phyloP scores from a whole-genome alignment of 2,888 invertebrate species.

The Megamerina dolium region DNA sequence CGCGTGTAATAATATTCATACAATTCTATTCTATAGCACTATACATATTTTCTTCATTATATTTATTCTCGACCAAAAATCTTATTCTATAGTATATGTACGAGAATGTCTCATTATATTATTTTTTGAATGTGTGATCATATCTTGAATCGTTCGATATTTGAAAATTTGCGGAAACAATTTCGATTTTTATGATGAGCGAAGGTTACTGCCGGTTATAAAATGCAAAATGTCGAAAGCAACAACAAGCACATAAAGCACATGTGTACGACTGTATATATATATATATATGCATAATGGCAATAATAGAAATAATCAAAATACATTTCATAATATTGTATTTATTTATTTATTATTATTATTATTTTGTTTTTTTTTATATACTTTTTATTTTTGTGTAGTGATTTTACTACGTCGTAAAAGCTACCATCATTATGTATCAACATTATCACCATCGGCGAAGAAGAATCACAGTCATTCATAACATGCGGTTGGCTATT shows the following conservation, averaged over 20 bases:
- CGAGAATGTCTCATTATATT: not conserved
- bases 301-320: not conserved
- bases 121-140: constrained; percentile 5
- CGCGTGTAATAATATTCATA: no score
- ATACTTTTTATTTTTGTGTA: no score
- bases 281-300: not conserved
- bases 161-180: constrained; percentile 42
- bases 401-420: no score
- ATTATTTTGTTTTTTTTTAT: no score
- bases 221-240: constrained; percentile 1
- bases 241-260: not conserved
- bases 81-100: no score
- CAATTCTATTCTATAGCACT: no score
- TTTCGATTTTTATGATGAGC: constrained; percentile 21
- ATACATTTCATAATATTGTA: no score
- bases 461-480: not conserved
- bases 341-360: no score
- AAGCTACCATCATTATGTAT: no score
- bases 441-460: not conserved
- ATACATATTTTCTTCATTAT: no score
- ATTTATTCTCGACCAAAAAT: no score
- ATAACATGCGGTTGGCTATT: constrained; percentile 11
- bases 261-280: not conserved
- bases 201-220: constrained; percentile 13
- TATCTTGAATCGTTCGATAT: constrained; percentile 33